Base-by-base conservation (phyloP, 2,888 invertebrate genomes). In the Agriopis leucophaearia region DNA sequence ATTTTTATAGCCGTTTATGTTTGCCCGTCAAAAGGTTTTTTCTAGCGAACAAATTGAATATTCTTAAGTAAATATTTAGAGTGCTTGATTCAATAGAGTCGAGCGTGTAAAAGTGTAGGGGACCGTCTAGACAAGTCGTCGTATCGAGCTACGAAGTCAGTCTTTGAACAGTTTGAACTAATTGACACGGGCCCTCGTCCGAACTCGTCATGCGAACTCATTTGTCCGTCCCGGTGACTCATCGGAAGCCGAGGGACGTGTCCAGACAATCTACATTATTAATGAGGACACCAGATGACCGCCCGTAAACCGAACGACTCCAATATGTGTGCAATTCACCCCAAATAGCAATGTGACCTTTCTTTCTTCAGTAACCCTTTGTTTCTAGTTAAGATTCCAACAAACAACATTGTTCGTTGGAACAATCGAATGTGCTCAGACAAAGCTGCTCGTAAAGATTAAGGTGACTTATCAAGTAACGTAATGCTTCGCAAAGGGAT, bases 401-500 rank as follows among this genome's bases (percentile, higher is more conserved):
- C 56, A 64, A 73, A 68, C 64, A 71, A 65, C 72, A 74, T 75
- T 78, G 76, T 80, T 78, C 73, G 38, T 47, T 42, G 38, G 36
- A 66, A 72, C 71, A 71, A 75, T 70, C 69, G 61, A 75, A 74
- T 76, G 66, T 74, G 73, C 72, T 69, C 72, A 80, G 75, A 86
- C 83, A 85, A 86, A 88, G 81, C 80, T 75, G 76, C 69, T 79
- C 79, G 80, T 86, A 75, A 85, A 89, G 89, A 90, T 89, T 88
- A 89, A 80, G 80, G 81, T 83, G 84, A 85, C 86, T 90, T 91
- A 89, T 88, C 88, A 82, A 77, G 84, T 82, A 84, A 81, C 82
- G 81, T 88, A 87, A 90, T 86, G 88, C 85, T 81, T 81, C 85
- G 86, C 89, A 84, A 90, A 89, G 84, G 85, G 88, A 90, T 88